Conservation (phyloP, 2,113 vertebrate species). For the Dissostichus mawsoni region DNA sequence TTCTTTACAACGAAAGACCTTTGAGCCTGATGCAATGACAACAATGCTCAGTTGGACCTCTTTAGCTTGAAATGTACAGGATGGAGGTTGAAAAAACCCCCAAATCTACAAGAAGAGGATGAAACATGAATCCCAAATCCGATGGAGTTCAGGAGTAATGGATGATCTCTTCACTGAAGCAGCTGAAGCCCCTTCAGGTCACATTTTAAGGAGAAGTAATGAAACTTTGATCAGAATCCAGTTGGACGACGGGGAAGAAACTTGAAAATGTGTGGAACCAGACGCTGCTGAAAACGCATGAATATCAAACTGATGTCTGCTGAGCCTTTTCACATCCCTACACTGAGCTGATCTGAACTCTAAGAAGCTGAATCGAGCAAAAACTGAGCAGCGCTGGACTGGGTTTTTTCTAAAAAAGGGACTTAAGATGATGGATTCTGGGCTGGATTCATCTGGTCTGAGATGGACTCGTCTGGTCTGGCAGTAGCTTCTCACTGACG, state of each 20-base stretch:
- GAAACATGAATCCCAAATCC: background rate
- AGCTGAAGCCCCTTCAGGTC: slow-evolving; percentile 3
- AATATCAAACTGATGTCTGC: slow-evolving; percentile 17
- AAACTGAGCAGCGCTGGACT: background rate
- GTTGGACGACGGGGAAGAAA: background rate
- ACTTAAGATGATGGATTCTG: background rate
- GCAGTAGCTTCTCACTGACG: slow-evolving; percentile 33
- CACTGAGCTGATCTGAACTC: slow-evolving; percentile 14
- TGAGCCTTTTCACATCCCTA: slow-evolving; percentile 30
- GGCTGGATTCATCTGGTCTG: slow-evolving; percentile 15
- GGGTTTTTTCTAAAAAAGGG: background rate
- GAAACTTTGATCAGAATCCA: background rate
- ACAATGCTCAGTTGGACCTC: background rate
- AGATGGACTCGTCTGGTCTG: slow-evolving; percentile 17
- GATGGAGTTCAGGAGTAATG: background rate
- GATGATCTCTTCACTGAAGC: background rate
- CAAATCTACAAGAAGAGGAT: background rate
- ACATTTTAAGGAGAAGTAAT: background rate
- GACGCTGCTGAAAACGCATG: slow-evolving; percentile 16
- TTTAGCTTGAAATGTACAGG: background rate
- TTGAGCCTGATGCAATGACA: background rate
- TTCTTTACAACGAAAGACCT: background rate
- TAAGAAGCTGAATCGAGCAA: slow-evolving; percentile 1
- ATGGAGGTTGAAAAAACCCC: background rate
- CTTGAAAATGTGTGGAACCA: background rate